Base-by-base conservation (phyloP, 2,888 invertebrate species). In the Hipparchia semele region DNA sequence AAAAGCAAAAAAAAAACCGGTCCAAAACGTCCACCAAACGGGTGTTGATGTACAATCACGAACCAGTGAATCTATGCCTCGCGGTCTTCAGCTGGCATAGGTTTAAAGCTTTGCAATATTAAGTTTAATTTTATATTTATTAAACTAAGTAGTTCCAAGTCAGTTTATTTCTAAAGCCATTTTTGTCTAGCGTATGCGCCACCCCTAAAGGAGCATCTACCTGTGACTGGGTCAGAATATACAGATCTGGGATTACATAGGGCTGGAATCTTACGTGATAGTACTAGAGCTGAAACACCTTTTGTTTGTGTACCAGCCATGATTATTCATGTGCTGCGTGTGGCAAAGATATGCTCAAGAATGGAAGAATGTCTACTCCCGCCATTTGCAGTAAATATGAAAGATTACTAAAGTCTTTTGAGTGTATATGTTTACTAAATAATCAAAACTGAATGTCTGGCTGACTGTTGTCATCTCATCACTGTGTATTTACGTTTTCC, bases 171-270 rank as follows among this genome's bases (percentile, higher is more conserved):
- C 12, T 10, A 10, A 33, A 53, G 62, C 49, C 66, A 56, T 9
- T 62, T 46, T 68, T 56, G 67, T 58, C 53, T 56, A 49, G 53
- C n/a, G 70, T 72, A 56, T 72, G 62, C 39, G 49, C 58, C 54
- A n/a, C 49, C 56, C 68, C 68, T 70, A 70, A 56, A 67, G 65
- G 65, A 60, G 51, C 53, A 70, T 83, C 82, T 84, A 84, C 82
- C 83, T 82, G 80, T 73, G 73, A 78, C 74, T 78, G 80, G 81
- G 81, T 79, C 82, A 80, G 86, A 85, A 84, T 84, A 84, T 84
- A 84, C 82, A 82, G 83, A 83, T 69, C 73, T 77, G 79, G 83
- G 84, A 85, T 87, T 86, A 86, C 82, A 77, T 79, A 81, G 80
- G 79, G 79, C 82, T 86, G 82, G 81, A 84, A 83, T 86, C 84